Percentiles rank a stretch among this genome's conserved stretches.
Evolutionary conservation across 2,113 vertebrate genomes (phyloP).

Genomic region (Calyptomena viridis): DNA sequence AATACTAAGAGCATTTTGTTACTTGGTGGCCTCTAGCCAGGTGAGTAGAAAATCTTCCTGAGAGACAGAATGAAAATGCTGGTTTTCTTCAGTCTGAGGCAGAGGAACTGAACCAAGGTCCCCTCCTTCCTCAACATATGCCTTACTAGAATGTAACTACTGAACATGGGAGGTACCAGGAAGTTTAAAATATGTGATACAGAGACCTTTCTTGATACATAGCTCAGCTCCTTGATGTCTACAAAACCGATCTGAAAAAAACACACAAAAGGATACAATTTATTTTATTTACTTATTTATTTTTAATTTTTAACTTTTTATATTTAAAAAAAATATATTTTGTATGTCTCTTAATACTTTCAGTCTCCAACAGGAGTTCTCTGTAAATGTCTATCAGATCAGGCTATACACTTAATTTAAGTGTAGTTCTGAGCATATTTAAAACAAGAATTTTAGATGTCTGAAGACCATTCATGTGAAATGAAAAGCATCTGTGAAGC

Average conservation of each 20-base stretch:
- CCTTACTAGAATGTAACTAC: not conserved
- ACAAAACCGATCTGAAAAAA: not conserved
- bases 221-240: not conserved
- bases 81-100: not conserved
- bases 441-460: not conserved
- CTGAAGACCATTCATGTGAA: not conserved
- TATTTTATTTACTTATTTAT: not conserved
- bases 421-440: not conserved
- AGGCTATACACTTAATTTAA: not conserved
- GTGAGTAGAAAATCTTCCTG: not conserved
- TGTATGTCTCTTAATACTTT: not conserved
- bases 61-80: not conserved
- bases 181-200: not conserved
- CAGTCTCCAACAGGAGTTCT: not conserved
- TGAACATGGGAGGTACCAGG: not conserved
- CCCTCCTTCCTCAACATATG: not conserved
- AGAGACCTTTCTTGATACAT: not conserved
- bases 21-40: not conserved
- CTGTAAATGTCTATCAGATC: not conserved
- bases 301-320: not conserved
- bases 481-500: not conserved
- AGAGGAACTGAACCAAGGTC: not conserved
- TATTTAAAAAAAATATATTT: not conserved
- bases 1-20: not conserved
- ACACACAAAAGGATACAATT: not conserved